Evolutionary conservation across 1,140 invertebrate genomes (phyloP).

Genomic region (Scaptomyza hsui): DNA sequence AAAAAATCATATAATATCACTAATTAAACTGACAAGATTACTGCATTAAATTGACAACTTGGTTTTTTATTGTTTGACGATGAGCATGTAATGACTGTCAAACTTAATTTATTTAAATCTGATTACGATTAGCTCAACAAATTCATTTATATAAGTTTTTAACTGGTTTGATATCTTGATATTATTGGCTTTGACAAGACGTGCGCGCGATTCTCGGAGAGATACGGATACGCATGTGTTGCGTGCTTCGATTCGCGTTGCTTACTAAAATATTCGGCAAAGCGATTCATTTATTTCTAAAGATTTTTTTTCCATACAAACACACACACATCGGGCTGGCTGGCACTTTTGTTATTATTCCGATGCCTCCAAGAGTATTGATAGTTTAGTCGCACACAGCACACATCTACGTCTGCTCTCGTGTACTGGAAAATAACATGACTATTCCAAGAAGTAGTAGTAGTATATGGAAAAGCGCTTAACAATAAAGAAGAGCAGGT

Average conservation of each 20-base stretch:
- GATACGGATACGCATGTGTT: constrained; percentile 43
- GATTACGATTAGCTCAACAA: not conserved
- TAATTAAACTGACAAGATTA: not conserved
- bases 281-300: constrained; percentile 55
- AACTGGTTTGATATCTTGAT: constrained; percentile 21
- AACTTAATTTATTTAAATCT: not conserved
- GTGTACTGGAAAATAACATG: constrained; percentile 14
- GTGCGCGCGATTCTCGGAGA: constrained; percentile 1
- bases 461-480: not conserved
- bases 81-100: not conserved
- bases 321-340: constrained; percentile 11
- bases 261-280: constrained; percentile 53
- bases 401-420: constrained; percentile 8
- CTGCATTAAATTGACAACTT: not conserved
- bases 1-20: not conserved
- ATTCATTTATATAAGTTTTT: constrained; percentile 2
- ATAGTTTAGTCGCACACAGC: constrained; percentile 23
- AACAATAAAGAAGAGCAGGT: constrained; percentile 38
- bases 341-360: constrained; percentile 35
- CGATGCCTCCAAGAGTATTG: constrained; percentile 31
- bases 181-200: not conserved
- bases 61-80: not conserved
- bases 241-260: constrained; percentile 48
- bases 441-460: constrained; percentile 15
- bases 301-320: constrained; percentile 42